Evolutionary conservation across 2,113 vertebrate genomes (phyloP).

Genomic region (Piaya cayana): DNA sequence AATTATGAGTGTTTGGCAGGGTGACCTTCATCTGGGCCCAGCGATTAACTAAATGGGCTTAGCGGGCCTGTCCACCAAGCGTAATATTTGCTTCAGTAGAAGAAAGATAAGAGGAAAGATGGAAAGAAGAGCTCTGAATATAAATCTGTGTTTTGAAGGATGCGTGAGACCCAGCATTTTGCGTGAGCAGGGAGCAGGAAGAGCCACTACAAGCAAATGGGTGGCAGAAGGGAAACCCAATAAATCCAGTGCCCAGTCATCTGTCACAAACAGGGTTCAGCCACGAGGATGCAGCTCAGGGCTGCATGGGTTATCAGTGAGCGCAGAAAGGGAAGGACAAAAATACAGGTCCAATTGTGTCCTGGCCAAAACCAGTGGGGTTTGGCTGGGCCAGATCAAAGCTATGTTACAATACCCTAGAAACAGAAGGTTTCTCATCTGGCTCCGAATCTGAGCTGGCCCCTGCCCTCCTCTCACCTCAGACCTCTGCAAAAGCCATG

Average conservation of each 20-base stretch:
- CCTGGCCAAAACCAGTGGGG: neutral
- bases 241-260: neutral
- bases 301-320: neutral
- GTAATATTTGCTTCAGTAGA: neutral
- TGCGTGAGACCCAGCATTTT: rapidly evolving
- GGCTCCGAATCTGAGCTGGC: neutral
- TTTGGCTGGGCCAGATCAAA: neutral
- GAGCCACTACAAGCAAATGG: neutral
- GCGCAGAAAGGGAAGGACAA: neutral
- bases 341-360: rapidly evolving
- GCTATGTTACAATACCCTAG: neutral
- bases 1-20: neutral
- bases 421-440: neutral
- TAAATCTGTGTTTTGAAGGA: neutral
- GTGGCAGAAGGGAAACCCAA: neutral
- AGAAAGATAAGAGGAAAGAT: neutral
- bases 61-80: neutral
- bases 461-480: neutral
- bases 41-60: neutral
- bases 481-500: neutral
- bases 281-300: neutral
- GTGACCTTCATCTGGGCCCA: slow-evolving; percentile 40
- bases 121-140: neutral
- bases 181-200: neutral
- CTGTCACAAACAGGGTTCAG: neutral